Base-by-base conservation (phyloP, 2,113 vertebrate genomes). In the Thymallus thymallus region DNA sequence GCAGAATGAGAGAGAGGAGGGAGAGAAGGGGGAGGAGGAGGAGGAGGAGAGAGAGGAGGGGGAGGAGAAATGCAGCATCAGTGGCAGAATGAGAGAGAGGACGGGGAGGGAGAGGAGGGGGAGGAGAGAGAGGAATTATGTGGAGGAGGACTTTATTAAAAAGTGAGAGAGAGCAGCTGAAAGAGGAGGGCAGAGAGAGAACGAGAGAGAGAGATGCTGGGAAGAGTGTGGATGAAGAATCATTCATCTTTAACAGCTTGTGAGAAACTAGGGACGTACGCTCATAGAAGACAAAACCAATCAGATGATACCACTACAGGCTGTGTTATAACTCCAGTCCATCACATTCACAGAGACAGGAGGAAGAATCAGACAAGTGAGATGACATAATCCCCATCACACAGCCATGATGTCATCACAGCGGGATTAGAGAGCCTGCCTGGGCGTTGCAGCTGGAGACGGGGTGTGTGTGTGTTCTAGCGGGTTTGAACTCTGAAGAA, bases 191-290 rank as follows among this genome's bases (percentile, higher is more conserved):
- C n/a, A 63, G 61, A 63, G 61, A 63, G 61, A 64, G 62, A 64
- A 26, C 30, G 23, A 29, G 12, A 14, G 58, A 24, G 20, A n/a
- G 30, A 20, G 30, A 66, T 35, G 64, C 20, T 23, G 32, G 41
- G 41, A 68, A 68, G 14, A 41, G 35, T 10, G 22, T 20, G 2
- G 4, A 46, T 12, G 41, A 45, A 46, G 66, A 22, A 32, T 46
- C 68, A 7, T 80, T 68, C 75, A 82, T 76, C 72, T 76, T 72
- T 72, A 58, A 46, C 73, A 69, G 64, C 56, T 75, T 48, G 64
- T 45, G 18, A 68, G 41, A 65, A 78, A 29, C 51, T 24, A 60
- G 56, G 65, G 51, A 75, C 73, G 68, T 26, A 48, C n/a, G 56
- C 56, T 13, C 1, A 16, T 51, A 72, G 32, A 70, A 16, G 64